Percentiles rank a stretch among this genome's conserved stretches.
phyloP scores from a whole-genome alignment of 2,797 vertebrate genomes.

The Buceros bicornis region DNA sequence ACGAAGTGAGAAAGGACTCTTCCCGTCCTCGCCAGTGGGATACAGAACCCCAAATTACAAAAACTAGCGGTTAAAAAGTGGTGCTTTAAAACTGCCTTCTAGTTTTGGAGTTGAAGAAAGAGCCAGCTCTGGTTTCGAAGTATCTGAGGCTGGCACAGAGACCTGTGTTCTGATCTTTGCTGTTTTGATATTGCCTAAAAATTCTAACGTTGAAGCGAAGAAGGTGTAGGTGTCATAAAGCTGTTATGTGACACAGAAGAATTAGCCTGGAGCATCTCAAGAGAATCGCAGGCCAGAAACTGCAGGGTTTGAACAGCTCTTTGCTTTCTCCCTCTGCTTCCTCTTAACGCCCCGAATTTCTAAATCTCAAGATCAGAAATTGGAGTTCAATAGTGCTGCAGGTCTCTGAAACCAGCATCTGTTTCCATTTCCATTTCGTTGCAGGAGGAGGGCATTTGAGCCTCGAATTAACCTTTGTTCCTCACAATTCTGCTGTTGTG shows the following conservation, averaged over 20 bases:
- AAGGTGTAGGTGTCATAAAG: not conserved
- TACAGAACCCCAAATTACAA: not conserved
- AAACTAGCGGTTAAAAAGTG: not conserved
- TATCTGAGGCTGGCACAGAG: not conserved
- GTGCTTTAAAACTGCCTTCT: not conserved
- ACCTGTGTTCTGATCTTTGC: not conserved
- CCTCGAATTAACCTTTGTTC: constrained; percentile 32
- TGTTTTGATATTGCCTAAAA: not conserved
- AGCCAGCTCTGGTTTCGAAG: not conserved
- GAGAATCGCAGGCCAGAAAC: not conserved
- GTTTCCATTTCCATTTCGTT: not conserved
- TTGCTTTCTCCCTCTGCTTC: not conserved
- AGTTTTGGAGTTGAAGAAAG: not conserved
- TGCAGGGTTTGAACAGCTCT: not conserved
- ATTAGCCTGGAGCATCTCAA: not conserved
- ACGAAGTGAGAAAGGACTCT: not conserved
- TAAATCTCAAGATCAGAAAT: not conserved
- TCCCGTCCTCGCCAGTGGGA: not conserved
- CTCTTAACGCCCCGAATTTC: not conserved
- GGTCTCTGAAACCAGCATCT: not conserved
- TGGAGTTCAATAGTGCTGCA: not conserved
- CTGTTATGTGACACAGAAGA: not conserved
- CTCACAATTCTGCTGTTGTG: not conserved
- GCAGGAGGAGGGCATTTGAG: not conserved
- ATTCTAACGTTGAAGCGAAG: not conserved